Base-by-base conservation (phyloP, 1,140 invertebrate genomes). In the Cotesia typhae region DNA sequence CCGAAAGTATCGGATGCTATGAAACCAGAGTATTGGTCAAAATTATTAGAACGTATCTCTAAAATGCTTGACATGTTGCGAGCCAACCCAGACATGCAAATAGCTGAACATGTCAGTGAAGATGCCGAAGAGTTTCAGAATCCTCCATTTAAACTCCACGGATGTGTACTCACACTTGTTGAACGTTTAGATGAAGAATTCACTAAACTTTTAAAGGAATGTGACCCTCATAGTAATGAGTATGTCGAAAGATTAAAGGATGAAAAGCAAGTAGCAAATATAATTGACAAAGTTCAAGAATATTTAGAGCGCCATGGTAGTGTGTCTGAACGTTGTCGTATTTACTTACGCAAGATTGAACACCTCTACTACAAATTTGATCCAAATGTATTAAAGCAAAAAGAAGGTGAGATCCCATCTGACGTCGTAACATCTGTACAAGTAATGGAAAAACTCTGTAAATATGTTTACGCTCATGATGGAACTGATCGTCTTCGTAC, bases 341-440 rank as follows among this genome's bases (percentile, higher is more conserved):
- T 97, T 14, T 99, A 99, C 85, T 88, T 99, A 72, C 90, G 97
- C 52, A 96, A 97, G 85, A 97, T 99, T 75, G 97, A 99, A 81
- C 98, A 99, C 90, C 84, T 98, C 1, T 99, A 99, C 86, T 99
- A 99, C 87, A 99, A 99, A 87, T 96, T 97, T 80, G 95, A 97
- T 88, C 90, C 92, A 0, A 91, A 91, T 74, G 94, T 96, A 14
- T 86, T 96, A 1, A 92, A 94, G 73, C 92, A 94, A 80, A 93
- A 92, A 80, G 86, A 90, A 53, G 91, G 91, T 41, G 91, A 93
- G 81, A 76, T 92, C n/a, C 83, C 88, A 12, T 67, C 87, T 1
- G 89, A 90, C 3, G 87, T 90, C 17, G 86, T 91, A 57, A 95
- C 94, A 4, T 95, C 92, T 5, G 91, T 95, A 4, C 92, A 95